Base-by-base conservation (phyloP, 2,113 vertebrate species). In the Mormoops blainvillei region DNA sequence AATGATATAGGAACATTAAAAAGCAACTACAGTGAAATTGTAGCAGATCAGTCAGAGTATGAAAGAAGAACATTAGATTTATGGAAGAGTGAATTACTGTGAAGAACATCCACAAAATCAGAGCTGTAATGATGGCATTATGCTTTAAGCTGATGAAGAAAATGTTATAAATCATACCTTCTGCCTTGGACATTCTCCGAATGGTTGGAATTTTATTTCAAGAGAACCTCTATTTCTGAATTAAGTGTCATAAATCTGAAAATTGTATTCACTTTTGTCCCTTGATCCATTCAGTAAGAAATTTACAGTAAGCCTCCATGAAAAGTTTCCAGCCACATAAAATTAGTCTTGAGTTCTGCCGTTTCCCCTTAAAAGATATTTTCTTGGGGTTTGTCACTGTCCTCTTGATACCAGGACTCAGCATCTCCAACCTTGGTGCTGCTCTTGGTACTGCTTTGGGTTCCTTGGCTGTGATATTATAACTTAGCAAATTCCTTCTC, bases 131-230 rank as follows among this genome's bases (percentile, higher is more conserved):
- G 71, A 91, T 77, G 38, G 52, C 85, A 80, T 93, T 96, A 58
- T 88, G 76, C 70, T 89, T 94, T 82, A 95, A 88, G 78, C 54
- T 87, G 70, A 95, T 94, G 70, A 97, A 93, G 70, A 94, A 97
- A 92, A 95, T 54, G 41, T 22, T 87, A 65, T 89, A 95, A 96
- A 92, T 94, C 41, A 54, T 61, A 84, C 82, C 16, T 86, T 73
- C 26, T 84, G 70, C 45, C 68, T 94, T 94, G 56, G 68, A 95
- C 94, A 54, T 78, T 76, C 58, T 97, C 77, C 77, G 56, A 87
- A 6, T 68, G 12, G 12, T 68, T 96, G 50, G 33, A 96, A 65
- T 94, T 92, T 93, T 91, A 91, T 95, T 95, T 86, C 61, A 87
- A 80, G 68, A 87, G 45, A 93, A 92, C 36, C 33, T 91, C 45